Evolutionary conservation across 2,888 invertebrate species (phyloP), one percentile per base, ranked within the genome.

Genomic region (Bellardia bayeri): DNA sequence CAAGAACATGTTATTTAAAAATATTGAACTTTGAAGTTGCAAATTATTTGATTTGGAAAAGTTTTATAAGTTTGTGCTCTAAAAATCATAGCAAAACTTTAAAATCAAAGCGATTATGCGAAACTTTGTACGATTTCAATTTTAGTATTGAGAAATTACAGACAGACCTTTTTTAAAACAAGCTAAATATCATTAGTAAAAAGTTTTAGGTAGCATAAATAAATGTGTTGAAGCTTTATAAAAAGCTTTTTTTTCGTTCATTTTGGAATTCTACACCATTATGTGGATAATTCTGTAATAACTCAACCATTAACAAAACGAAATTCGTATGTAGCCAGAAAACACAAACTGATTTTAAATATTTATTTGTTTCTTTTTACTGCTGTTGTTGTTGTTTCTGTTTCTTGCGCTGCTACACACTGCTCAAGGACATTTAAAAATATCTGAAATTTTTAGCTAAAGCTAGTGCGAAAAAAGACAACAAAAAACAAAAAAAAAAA

Each of bases 391-490:
- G 45, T 49, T 51, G 13, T 14, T 33, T 14, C 33, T 63, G 6
- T 63, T 33, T 13, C 13, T 5, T 63, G n/a, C n/a, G 14, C 37
- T 13, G 14, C 33, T 40, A 56, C 64, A 54, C 16, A 42, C 49
- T 85, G 82, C 91, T 92, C 92, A 93, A 93, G 92, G 93, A 92
- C 93, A 92, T 90, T 92, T 93, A 93, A 90, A 92, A 92, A 92
- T 92, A 92, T 90, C 90, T 76, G 37, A 85, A 89, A 90, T 91
- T 89, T 90, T 90, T 91, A 92, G 92, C 92, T 92, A 90, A 90
- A 86, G 86, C 82, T 61, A 69, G 61, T 78, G 78, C 66, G 42
- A 68, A 72, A 75, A 13, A 58, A 58, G 3, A 56, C 16, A 54
- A 23, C 11, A 2, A 45, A 42, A 42, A 58, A 42, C 45, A 40